A percentile compares a stretch with the other conserved stretches of the same genome.
phyloP scores from a whole-genome alignment of 2,888 invertebrate genomes.

The Junonia oenone region DNA sequence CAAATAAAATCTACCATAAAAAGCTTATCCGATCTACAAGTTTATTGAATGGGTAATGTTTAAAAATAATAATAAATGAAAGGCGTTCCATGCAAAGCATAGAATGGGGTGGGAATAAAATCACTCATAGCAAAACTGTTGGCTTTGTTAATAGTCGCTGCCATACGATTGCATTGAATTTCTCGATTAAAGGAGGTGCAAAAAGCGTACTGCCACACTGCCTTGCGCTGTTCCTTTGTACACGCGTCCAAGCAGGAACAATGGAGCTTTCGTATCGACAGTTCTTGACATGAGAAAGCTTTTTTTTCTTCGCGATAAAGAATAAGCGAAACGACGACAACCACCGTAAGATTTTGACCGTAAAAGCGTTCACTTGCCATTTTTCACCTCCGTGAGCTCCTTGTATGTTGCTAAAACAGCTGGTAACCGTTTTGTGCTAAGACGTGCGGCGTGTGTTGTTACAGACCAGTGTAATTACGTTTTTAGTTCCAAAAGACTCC shows the following conservation, averaged over 20 bases:
- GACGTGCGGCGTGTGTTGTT: no score
- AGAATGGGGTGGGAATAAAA: slow-evolving; percentile 18
- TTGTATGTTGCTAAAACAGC: background rate
- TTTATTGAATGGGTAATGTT: background rate
- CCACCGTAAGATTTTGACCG: slow-evolving; percentile 46
- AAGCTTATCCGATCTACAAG: background rate
- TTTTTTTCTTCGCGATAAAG: slow-evolving; percentile 70
- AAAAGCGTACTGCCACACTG: slow-evolving; percentile 20
- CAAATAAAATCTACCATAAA: background rate
- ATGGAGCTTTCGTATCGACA: slow-evolving; percentile 63
- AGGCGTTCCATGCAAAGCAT: slow-evolving; percentile 9
- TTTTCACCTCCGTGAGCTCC: slow-evolving; percentile 28
- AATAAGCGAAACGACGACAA: slow-evolving; percentile 42
- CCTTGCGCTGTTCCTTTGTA: slow-evolving; percentile 30
- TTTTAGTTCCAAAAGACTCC: no score
- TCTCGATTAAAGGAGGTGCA: slow-evolving; percentile 21
- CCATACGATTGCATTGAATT: slow-evolving; percentile 29
- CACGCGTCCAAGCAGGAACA: slow-evolving; percentile 47
- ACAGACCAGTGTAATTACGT: no score
- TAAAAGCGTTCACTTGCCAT: slow-evolving; percentile 48
- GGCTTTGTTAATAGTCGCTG: slow-evolving; percentile 22
- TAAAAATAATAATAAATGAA: slow-evolving; percentile 3
- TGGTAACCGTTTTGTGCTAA: no score
- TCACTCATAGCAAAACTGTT: slow-evolving; percentile 17
- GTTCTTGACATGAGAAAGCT: slow-evolving; percentile 73